phyloP scores from a whole-genome alignment of 2,888 invertebrate genomes.

The Hofmannophila pseudospretella region DNA sequence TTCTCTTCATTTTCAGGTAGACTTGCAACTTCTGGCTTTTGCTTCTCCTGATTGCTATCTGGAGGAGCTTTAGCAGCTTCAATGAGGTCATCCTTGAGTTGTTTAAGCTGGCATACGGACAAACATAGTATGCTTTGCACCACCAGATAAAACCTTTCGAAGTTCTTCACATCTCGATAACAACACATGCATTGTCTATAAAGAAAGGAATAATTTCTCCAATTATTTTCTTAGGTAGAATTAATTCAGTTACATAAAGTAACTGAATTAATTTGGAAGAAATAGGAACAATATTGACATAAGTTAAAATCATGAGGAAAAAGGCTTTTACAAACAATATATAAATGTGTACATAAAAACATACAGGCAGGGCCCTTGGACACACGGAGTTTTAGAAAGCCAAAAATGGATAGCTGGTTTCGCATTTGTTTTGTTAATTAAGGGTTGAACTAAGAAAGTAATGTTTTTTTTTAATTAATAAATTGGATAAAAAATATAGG shows the following conservation, averaged over 20 bases:
- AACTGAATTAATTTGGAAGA: neutral
- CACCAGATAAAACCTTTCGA: conserved; percentile 92
- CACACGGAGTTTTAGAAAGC: too few species aligned
- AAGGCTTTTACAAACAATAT: too few species aligned
- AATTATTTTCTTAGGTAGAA: neutral
- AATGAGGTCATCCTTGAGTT: conserved; percentile 79
- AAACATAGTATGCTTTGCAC: conserved; percentile 92
- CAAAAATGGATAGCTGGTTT: too few species aligned
- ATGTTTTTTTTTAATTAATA: too few species aligned
- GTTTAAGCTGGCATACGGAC: conserved; percentile 89
- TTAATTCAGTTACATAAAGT: neutral
- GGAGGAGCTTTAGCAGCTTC: conserved; percentile 47
- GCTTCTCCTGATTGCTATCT: conserved; percentile 47
- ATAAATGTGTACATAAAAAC: too few species aligned
- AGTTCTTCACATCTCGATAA: conserved; percentile 94
- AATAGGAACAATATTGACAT: too few species aligned
- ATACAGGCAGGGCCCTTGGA: too few species aligned
- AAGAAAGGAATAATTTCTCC: neutral
- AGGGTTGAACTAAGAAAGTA: too few species aligned
- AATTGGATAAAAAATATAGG: too few species aligned
- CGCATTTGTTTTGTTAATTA: too few species aligned
- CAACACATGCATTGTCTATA: conserved; percentile 96
- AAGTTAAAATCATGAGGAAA: too few species aligned
- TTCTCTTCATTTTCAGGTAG: conserved; percentile 34
- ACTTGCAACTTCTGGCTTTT: conserved; percentile 26